Base-by-base conservation (phyloP, 2,888 invertebrate species). In the Pandemis cinnamomeana region DNA sequence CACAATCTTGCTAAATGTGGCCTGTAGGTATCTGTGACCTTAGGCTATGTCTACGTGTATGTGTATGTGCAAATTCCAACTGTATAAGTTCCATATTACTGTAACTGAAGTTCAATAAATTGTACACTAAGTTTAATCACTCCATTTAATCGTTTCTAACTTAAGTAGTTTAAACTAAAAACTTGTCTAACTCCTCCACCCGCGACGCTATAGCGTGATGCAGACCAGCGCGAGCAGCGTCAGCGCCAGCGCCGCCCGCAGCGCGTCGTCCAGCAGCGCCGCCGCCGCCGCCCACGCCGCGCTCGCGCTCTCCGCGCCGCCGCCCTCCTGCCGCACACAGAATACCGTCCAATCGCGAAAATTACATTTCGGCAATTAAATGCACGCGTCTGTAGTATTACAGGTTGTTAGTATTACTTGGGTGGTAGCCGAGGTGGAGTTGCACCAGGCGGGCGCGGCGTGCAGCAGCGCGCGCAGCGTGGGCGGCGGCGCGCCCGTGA, bases 401-500 rank as follows among this genome's bases (percentile, higher is more conserved):
- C 27, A 36, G 27, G 27, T 4, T 36, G 27, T 36, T 36, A 20
- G n/a, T 46, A 6, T 27, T 48, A 73, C 72, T 68, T 63, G 44
- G 67, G 74, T 11, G 71, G 62, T 71, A 71, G 69, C 53, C 58
- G 69, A 41, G 4, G 60, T 46, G 36, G 60, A 53, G 64, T 36
- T 36, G 27, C 51, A 15, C 71, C 64, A 61, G 10, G 69, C 61
- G 41, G 71, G 72, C 70, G 84, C 79, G 60, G 80, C 79, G 64
- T 81, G 78, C 48, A 86, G 78, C 27, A 82, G 66, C 61, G 81
- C 71, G 67, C 86, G 85, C 75, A 88, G 83, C 67, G 71, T 71
- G 7, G 71, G 82, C 67, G 87, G 87, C 76, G 88, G 87, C 48
- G 85, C 80, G 55, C 80, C 46, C 7, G 81, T 36, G 51, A 70